These are phyloP conservation scores for Troides helena DNA, from an alignment of 2,888 invertebrate species.

Conservation along the genomic window DNA sequence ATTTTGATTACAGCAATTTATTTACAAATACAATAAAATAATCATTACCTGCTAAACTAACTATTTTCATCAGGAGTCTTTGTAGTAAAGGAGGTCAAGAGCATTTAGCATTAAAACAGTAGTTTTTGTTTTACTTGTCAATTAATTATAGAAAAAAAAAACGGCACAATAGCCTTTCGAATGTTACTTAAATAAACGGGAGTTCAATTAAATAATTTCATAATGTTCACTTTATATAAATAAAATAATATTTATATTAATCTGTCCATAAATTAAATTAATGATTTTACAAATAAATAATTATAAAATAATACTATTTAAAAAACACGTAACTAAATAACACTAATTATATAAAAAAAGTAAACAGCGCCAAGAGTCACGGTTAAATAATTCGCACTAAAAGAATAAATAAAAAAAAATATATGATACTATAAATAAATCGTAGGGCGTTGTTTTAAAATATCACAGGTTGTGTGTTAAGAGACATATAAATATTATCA, in stretches of 20 bases:
- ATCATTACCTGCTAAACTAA: constrained; percentile 36
- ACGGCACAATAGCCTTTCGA: too few relatives aligned
- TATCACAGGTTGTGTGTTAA: constrained; percentile 64
- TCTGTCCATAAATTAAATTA: too few relatives aligned
- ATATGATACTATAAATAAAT: constrained; percentile 31
- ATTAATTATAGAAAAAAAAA: too few relatives aligned
- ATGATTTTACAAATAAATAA: too few relatives aligned
- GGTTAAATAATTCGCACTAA: background rate
- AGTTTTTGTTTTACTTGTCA: too few relatives aligned
- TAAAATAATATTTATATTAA: too few relatives aligned
- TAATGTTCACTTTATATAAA: too few relatives aligned
- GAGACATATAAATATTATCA: constrained; percentile 34
- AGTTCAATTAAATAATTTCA: too few relatives aligned
- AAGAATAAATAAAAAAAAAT: constrained; percentile 17
- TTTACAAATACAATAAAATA: constrained; percentile 46
- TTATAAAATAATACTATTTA: background rate
- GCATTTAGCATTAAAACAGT: background rate
- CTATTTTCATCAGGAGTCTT: constrained; percentile 41
- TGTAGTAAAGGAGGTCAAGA: background rate
- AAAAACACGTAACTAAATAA: constrained; percentile 1
- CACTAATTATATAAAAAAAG: background rate
- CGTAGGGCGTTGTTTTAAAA: constrained; percentile 50
- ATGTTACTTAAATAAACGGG: too few relatives aligned
- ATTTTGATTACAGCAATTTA: constrained; percentile 44
- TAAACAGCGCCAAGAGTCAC: background rate